Conservation (phyloP, 2,797 vertebrate genomes). For the Sebastes itinus region DNA sequence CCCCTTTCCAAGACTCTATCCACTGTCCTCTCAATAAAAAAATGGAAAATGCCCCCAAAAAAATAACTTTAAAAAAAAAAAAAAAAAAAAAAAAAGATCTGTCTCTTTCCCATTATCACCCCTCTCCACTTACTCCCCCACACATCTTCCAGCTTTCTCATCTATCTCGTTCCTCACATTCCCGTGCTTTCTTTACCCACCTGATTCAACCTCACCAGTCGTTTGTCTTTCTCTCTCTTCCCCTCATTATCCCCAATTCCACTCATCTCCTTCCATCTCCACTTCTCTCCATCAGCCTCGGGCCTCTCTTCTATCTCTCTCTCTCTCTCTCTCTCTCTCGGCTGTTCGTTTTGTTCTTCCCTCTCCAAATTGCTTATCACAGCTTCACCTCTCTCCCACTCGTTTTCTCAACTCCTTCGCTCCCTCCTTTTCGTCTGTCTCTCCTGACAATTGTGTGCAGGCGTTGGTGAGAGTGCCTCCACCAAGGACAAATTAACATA, state of each 20-base stretch:
- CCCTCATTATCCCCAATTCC: conserved; percentile 15
- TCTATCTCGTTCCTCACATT: not conserved
- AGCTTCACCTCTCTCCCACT: conserved; percentile 46
- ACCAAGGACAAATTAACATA: conserved; percentile 70
- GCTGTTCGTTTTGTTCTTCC: not conserved
- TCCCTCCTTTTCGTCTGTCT: conserved; percentile 30
- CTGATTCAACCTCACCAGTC: conserved; percentile 2
- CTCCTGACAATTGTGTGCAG: conserved; percentile 44
- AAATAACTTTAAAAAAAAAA: too few relatives aligned
- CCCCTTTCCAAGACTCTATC: too few relatives aligned
- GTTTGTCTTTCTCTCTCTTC: not conserved
- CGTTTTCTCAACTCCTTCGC: conserved; percentile 29
- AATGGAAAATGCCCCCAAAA: too few relatives aligned
- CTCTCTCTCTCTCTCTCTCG: conserved; percentile 4
- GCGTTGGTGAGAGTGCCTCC: conserved; percentile 51
- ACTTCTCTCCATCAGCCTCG: conserved; percentile 11
- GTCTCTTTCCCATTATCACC: not conserved
- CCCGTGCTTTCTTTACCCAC: not conserved
- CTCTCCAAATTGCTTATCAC: conserved; percentile 25
- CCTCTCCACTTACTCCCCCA: not conserved
- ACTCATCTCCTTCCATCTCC: conserved; percentile 19
- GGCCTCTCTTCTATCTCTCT: conserved; percentile 1
- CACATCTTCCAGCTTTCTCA: not conserved
- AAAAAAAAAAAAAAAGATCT: not conserved
- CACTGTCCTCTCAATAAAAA: too few relatives aligned